Conservation (phyloP, 2,113 vertebrate species). For the Podocnemis expansa region DNA sequence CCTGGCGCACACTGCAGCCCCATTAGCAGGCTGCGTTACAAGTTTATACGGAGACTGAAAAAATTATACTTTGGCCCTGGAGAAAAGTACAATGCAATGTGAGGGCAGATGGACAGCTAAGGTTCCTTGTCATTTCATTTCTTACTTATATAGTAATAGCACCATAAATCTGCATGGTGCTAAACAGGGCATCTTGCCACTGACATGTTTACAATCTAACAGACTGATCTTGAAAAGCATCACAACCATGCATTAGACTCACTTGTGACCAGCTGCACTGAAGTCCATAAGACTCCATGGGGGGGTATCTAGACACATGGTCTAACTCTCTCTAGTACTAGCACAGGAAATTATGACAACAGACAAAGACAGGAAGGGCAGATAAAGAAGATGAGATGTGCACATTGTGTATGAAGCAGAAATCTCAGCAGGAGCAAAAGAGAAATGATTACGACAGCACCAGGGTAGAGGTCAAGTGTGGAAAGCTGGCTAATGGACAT, state of each 20-base stretch:
- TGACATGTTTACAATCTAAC: neutral
- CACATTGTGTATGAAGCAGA: neutral
- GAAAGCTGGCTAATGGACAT: rapidly evolving
- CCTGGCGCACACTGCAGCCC: too few species aligned
- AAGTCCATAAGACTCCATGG: neutral
- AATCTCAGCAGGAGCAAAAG: neutral
- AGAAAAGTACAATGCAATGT: neutral
- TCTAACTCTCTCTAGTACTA: neutral
- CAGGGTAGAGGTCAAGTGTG: neutral
- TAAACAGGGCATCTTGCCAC: too few species aligned
- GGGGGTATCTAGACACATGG: neutral
- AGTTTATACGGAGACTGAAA: too few species aligned
- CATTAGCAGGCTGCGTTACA: too few species aligned
- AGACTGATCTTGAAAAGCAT: neutral
- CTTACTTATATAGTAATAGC: neutral
- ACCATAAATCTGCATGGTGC: neutral
- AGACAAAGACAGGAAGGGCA: neutral
- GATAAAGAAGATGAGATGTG: neutral
- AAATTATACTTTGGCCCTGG: too few species aligned
- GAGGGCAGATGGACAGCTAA: neutral
- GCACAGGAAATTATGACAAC: neutral
- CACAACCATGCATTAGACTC: neutral
- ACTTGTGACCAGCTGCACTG: neutral
- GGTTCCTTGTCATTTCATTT: neutral
- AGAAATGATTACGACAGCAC: neutral